phyloP scores from a whole-genome alignment of 2,797 vertebrate genomes.

The Ctenosaura bakeri region DNA sequence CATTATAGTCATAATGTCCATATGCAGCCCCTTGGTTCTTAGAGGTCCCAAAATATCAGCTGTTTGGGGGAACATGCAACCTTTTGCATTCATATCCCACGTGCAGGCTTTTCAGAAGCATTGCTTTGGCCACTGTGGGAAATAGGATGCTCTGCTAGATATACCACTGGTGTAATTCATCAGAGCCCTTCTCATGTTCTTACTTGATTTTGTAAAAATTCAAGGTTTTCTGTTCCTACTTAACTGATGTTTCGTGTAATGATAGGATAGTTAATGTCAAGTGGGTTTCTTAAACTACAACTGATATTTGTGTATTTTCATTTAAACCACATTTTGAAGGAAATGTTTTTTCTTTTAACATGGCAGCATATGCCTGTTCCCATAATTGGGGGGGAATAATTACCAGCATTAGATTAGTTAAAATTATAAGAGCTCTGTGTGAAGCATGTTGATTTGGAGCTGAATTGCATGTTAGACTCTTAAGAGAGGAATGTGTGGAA shows the following conservation, averaged over 20 bases:
- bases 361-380: slow-evolving; percentile 49
- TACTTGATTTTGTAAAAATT: slow-evolving; percentile 46
- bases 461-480: slow-evolving; percentile 32
- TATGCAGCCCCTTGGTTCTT: not conserved
- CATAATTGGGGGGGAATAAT: slow-evolving; percentile 55
- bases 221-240: slow-evolving; percentile 19
- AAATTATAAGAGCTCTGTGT: slow-evolving; percentile 65
- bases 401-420: slow-evolving; percentile 68
- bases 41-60: not conserved
- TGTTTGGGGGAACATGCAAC: not conserved
- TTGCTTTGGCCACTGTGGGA: not conserved
- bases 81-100: not conserved
- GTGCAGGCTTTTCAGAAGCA: not conserved
- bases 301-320: slow-evolving; percentile 50
- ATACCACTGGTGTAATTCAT: not conserved
- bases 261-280: slow-evolving; percentile 55
- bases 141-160: not conserved
- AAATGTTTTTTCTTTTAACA: slow-evolving; percentile 13
- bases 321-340: slow-evolving; percentile 43
- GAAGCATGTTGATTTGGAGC: slow-evolving; percentile 60
- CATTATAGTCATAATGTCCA: not conserved
- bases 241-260: not conserved
- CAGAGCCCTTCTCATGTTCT: not conserved
- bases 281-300: slow-evolving; percentile 52
- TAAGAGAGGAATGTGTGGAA: slow-evolving; percentile 32